These are phyloP conservation scores for Lepidurus arcticus DNA, from an alignment of 1,140 invertebrate species.

Conservation along the genomic window DNA sequence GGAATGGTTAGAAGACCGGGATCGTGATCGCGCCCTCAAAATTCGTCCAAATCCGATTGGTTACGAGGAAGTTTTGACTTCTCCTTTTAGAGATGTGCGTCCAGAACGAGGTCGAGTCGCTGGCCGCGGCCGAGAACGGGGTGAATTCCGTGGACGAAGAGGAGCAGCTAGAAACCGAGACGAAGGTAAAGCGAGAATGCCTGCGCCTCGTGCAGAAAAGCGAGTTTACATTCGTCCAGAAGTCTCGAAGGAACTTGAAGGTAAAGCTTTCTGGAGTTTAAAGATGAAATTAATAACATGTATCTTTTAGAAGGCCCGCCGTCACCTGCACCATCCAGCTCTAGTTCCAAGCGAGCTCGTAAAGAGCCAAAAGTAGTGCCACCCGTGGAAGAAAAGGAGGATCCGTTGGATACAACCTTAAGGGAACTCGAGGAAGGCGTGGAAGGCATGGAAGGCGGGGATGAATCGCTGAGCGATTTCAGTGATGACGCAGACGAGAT, in stretches of 20 bases:
- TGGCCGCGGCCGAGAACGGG: conserved; percentile 24
- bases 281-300: too few relatives aligned
- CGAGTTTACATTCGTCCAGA: neutral
- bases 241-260: neutral
- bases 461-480: conserved; percentile 74
- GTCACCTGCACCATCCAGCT: neutral
- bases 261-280: neutral
- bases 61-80: neutral
- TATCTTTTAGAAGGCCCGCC: neutral
- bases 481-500: conserved; percentile 81
- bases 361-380: conserved; percentile 23
- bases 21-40: conserved; percentile 1
- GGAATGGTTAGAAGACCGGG: conserved; percentile 40
- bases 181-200: neutral
- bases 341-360: neutral
- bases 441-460: conserved; percentile 41
- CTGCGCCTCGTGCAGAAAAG: neutral
- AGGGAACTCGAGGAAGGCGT: neutral
- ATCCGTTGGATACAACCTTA: conserved; percentile 45
- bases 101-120: conserved; percentile 29
- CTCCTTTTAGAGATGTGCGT: conserved; percentile 37
- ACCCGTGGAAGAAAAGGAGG: conserved; percentile 42
- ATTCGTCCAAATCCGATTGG: neutral
- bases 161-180: conserved; percentile 23
- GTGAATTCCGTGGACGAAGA: conserved; percentile 14